Percentiles rank a stretch among this genome's conserved stretches.
These are phyloP conservation scores for Saguinus midas DNA, from an alignment of 2,113 vertebrate genomes.

Conservation along the genomic window DNA sequence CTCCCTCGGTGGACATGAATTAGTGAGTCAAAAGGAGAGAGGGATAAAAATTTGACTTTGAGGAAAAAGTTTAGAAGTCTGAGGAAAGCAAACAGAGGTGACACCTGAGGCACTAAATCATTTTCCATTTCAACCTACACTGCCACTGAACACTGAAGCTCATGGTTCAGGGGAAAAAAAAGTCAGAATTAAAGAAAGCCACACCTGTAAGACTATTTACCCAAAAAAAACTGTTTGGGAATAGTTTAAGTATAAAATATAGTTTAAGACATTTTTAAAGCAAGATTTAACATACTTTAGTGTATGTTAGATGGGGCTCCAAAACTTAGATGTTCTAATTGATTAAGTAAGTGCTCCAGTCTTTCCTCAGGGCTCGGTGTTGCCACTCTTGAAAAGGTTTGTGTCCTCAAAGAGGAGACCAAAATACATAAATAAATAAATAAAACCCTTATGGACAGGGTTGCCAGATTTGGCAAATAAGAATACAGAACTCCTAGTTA, in stretches of 20 bases:
- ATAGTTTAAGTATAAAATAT: neutral
- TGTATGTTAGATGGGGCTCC: neutral
- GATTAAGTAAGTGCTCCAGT: neutral
- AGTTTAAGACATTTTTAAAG: no score
- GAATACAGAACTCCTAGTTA: neutral
- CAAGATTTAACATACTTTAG: neutral
- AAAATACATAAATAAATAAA: no score
- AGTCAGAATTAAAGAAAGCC: neutral
- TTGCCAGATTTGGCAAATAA: neutral
- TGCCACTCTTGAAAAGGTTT: neutral
- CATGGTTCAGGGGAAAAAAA: neutral
- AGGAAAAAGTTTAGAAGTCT: neutral
- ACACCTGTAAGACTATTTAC: neutral
- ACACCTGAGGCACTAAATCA: neutral
- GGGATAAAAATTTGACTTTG: neutral
- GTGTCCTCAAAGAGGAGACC: neutral
- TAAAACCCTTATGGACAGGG: neutral
- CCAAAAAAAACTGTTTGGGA: neutral
- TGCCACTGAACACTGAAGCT: neutral
- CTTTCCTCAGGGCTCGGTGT: neutral
- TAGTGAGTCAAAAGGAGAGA: neutral
- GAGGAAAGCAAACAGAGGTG: conserved; percentile 24
- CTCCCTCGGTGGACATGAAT: neutral
- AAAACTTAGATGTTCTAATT: neutral
- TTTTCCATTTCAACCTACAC: neutral